phyloP scores from a whole-genome alignment of 2,113 vertebrate species.

The Dipodomys spectabilis region DNA sequence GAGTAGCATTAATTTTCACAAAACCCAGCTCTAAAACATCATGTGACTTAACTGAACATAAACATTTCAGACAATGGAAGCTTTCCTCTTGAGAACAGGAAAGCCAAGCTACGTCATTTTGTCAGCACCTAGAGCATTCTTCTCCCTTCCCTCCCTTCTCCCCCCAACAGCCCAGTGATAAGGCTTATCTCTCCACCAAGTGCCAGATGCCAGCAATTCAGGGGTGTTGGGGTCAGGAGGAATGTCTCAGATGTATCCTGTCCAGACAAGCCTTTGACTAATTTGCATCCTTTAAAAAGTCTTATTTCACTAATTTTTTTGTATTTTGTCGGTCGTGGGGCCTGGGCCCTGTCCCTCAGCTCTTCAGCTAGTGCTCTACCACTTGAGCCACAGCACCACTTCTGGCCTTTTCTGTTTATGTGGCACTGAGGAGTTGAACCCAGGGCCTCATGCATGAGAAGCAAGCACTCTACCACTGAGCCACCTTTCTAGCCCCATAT shows the following conservation, averaged over 20 bases:
- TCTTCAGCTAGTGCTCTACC: too few relatives aligned
- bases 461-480: too few relatives aligned
- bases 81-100: not conserved
- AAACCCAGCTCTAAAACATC: not conserved
- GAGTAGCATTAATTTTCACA: not conserved
- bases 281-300: conserved; percentile 12
- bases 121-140: not conserved
- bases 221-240: not conserved
- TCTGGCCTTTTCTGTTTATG: too few relatives aligned
- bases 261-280: too few relatives aligned
- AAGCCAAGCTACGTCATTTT: not conserved
- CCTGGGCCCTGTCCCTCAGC: too few relatives aligned
- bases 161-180: not conserved
- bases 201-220: not conserved
- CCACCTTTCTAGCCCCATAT: too few relatives aligned
- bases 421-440: too few relatives aligned
- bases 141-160: not conserved
- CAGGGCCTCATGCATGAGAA: too few relatives aligned
- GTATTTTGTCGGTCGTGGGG: too few relatives aligned
- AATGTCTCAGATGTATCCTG: not conserved
- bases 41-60: not conserved
- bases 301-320: not conserved
- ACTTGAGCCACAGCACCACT: too few relatives aligned
- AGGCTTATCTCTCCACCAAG: not conserved
- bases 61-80: not conserved